Percentiles rank a stretch among this genome's conserved stretches.
phyloP scores from a whole-genome alignment of 1,140 invertebrate species.

The Drosophila kurseongensis region DNA sequence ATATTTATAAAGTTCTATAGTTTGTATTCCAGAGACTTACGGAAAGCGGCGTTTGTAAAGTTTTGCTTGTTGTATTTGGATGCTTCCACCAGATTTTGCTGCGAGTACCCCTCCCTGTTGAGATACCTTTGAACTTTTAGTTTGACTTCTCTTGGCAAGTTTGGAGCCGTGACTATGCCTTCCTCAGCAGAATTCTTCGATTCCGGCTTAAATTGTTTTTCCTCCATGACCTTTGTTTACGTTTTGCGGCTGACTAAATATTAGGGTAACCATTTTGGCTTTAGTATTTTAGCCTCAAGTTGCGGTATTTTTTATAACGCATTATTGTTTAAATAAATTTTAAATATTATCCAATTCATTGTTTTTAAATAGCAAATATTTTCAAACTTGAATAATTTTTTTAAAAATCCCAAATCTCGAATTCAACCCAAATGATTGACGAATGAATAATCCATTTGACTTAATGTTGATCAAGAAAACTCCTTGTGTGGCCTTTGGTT shows the following conservation, averaged over 20 bases:
- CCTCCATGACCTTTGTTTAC: slow-evolving; percentile 6
- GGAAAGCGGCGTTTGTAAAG: slow-evolving; percentile 6
- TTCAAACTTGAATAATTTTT: no score
- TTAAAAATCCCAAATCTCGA: no score
- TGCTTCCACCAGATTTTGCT: slow-evolving; percentile 17
- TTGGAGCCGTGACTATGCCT: background rate
- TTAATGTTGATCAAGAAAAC: no score
- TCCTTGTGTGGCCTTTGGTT: no score
- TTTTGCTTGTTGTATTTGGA: slow-evolving; percentile 5
- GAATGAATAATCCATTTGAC: no score
- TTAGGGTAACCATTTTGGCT: background rate
- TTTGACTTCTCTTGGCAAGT: slow-evolving; percentile 18
- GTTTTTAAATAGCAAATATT: no score
- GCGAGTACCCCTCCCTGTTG: slow-evolving; percentile 40
- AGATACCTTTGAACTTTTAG: slow-evolving; percentile 22
- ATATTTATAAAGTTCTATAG: background rate
- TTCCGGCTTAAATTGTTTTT: slow-evolving; percentile 1
- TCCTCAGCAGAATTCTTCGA: background rate
- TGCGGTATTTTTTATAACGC: background rate
- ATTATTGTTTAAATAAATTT: background rate
- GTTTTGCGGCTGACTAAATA: background rate
- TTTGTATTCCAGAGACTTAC: slow-evolving; percentile 14
- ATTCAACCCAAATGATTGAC: no score
- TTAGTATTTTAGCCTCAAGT: background rate
- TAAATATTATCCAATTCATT: background rate